Conservation (phyloP, 2,113 vertebrate genomes). For the Genyomyrus donnyi region DNA sequence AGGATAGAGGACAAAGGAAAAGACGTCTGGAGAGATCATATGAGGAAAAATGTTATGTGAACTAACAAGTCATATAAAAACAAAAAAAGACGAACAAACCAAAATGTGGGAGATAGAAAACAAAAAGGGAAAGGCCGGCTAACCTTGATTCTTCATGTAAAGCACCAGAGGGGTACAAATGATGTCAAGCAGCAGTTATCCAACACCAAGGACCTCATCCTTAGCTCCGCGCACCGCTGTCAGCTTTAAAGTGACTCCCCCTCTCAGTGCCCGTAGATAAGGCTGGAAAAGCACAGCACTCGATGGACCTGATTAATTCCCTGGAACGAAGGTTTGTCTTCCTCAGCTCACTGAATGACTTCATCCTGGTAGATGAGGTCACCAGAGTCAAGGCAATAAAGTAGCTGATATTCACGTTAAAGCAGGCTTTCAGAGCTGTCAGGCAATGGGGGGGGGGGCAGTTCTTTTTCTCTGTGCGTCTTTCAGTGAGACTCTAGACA, state of each 20-base stretch:
- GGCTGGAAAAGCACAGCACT: slow-evolving; percentile 56
- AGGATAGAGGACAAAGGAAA: background rate
- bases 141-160: slow-evolving; percentile 47
- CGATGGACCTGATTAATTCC: slow-evolving; percentile 86
- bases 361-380: slow-evolving; percentile 87
- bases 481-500: slow-evolving; percentile 33
- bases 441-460: slow-evolving; percentile 42
- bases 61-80: background rate
- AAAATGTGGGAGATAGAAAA: background rate
- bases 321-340: slow-evolving; percentile 82
- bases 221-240: slow-evolving; percentile 58
- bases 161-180: slow-evolving; percentile 56
- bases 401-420: slow-evolving; percentile 74
- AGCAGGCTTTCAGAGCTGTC: slow-evolving; percentile 64
- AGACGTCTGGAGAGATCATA: background rate
- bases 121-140: slow-evolving; percentile 9
- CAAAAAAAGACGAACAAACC: background rate
- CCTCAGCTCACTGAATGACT: slow-evolving; percentile 79
- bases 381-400: slow-evolving; percentile 80
- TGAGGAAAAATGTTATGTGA: background rate
- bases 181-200: slow-evolving; percentile 65
- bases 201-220: slow-evolving; percentile 53
- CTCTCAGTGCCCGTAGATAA: slow-evolving; percentile 67
- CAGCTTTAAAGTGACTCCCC: slow-evolving; percentile 65
- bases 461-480: slow-evolving; percentile 52